Conservation (phyloP, 1,140 invertebrate species). For the Platyscapa corneri region DNA sequence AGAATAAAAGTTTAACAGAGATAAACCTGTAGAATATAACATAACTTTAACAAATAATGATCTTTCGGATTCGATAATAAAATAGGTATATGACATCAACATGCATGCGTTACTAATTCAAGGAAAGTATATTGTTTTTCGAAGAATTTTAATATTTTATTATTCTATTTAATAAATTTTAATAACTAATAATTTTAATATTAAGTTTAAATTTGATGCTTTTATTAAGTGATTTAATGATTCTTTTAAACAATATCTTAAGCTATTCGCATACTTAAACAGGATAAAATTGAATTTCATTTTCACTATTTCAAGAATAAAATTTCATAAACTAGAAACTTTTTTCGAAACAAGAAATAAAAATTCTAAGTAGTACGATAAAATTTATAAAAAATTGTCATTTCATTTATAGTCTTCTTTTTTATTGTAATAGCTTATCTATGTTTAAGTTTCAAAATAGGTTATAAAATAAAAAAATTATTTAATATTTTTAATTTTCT, state of each 20-base stretch:
- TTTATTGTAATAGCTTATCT: not conserved
- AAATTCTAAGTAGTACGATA: not conserved
- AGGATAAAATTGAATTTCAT: not conserved
- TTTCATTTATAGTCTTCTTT: not conserved
- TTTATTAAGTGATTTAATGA: not conserved
- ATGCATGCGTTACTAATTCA: too few relatives aligned
- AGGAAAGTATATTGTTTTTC: too few relatives aligned
- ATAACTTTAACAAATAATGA: too few relatives aligned
- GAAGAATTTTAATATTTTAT: too few relatives aligned
- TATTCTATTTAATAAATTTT: too few relatives aligned
- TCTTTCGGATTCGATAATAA: too few relatives aligned
- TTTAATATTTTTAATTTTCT: too few relatives aligned
- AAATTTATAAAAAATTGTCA: not conserved
- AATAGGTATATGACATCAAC: too few relatives aligned
- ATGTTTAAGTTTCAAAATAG: not conserved
- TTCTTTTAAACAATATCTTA: not conserved
- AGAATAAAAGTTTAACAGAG: not conserved
- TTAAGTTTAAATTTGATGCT: not conserved
- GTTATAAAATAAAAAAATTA: not conserved
- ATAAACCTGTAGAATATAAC: too few relatives aligned
- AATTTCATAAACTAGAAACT: not conserved
- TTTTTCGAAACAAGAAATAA: not conserved
- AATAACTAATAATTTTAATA: too few relatives aligned
- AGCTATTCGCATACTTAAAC: not conserved
- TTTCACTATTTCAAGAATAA: not conserved